Evolutionary conservation across 2,888 invertebrate species (phyloP), one percentile per base, ranked within the genome.

Genomic region (Pharmacophagus antenor): DNA sequence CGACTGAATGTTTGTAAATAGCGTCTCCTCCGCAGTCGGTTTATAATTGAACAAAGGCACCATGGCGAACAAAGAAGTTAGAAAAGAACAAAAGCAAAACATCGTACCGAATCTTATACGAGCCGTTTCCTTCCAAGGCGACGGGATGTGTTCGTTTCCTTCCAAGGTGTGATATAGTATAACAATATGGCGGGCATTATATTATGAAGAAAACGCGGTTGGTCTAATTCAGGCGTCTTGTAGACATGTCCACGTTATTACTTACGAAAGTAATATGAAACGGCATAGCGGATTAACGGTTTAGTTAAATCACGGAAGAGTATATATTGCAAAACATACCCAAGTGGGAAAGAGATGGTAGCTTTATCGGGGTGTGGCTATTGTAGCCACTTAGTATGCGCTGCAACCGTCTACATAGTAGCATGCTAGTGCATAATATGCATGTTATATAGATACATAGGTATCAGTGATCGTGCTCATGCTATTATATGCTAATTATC

Each of bases 61-160:
- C 83, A 83, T 82, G 70, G 75, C 74, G 75, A 79, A 84, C 82
- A 85, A 86, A 85, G 82, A 83, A 82, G 82, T 82, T 80, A 82
- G 81, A 81, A 84, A 84, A 79, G 76, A 84, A 84, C 83, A 84
- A 85, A 85, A 81, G 80, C 80, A 84, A 37, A 84, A 82, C 79
- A 84, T 74, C 70, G 71, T 65, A 69, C 73, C 76, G 71, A 70
- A 56, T 80, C 78, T 79, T 76, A 76, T 81, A 80, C 77, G 75
- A 77, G 73, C 79, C 71, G 77, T 82, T 87, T 84, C 82, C 81
- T 80, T 82, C 74, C 76, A 79, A 70, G 76, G 76, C 77, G 73
- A 77, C 75, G 78, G 79, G 77, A 79, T n/a, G n/a, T n/a, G n/a
- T n/a, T n/a, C 71, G 77, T 82, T 87, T 84, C 82, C 81, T 80